These are phyloP conservation scores for Cassiopea andromeda DNA, from an alignment of 30 jellyfish, hydroid and myxozoan genomes.

Conservation along the genomic window DNA sequence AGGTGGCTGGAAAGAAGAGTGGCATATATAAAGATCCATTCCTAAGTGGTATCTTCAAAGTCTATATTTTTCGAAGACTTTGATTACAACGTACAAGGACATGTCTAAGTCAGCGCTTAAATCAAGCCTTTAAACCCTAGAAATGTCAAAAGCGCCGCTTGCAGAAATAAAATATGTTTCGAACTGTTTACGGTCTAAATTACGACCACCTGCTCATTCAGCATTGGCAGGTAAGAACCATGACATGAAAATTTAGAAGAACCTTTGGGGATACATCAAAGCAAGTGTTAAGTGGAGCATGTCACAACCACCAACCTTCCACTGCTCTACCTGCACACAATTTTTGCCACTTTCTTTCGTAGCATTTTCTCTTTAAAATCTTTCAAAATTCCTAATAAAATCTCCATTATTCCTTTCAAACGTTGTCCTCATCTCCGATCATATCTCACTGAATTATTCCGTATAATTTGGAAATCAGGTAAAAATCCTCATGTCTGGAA, in stretches of 20 bases:
- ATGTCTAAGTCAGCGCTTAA: no score
- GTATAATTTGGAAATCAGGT: background rate
- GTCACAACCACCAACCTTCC: background rate
- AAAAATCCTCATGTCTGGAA: no score
- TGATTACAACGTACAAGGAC: no score
- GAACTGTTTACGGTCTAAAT: no score
- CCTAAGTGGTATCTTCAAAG: no score
- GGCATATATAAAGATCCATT: slow-evolving; percentile 39
- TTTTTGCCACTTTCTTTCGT: background rate
- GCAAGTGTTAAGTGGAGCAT: background rate
- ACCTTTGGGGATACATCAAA: background rate
- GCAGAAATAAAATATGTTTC: no score
- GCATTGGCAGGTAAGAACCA: no score
- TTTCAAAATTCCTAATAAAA: background rate
- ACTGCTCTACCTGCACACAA: background rate
- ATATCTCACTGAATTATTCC: background rate
- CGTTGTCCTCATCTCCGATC: background rate
- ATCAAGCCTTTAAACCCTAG: no score
- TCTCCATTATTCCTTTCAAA: background rate
- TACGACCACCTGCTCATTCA: no score
- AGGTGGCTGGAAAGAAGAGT: background rate
- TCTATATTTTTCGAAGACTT: no score
- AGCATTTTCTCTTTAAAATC: background rate
- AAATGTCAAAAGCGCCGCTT: no score
- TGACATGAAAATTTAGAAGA: background rate